Conservation (phyloP, 2,113 vertebrate genomes). For the Gnathonemus echidnorhynchus region DNA sequence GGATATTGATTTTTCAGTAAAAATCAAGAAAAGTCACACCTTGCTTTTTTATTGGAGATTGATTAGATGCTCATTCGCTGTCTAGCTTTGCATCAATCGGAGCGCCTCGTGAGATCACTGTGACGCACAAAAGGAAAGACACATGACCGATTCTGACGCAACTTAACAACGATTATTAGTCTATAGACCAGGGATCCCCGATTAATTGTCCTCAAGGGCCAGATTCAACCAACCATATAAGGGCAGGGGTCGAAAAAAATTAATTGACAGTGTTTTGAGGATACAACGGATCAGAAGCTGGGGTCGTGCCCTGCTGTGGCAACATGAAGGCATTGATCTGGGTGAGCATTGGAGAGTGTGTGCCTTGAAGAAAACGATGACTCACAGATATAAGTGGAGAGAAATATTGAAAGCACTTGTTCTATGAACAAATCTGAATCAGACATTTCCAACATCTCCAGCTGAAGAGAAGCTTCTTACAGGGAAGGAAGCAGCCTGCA, state of each 20-base stretch:
- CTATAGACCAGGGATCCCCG: neutral
- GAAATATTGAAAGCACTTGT: constrained; percentile 12
- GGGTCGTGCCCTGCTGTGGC: neutral
- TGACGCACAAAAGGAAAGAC: neutral
- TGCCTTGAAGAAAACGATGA: constrained; percentile 5
- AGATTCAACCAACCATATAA: neutral
- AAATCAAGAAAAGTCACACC: neutral
- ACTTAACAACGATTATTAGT: neutral
- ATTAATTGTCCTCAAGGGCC: neutral
- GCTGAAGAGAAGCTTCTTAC: constrained; percentile 18
- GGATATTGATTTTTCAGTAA: neutral
- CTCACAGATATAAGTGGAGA: constrained; percentile 24
- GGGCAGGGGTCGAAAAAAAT: neutral
- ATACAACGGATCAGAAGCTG: neutral
- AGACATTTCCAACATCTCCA: constrained; percentile 18
- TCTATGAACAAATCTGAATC: constrained; percentile 22
- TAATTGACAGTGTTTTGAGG: neutral
- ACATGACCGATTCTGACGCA: neutral
- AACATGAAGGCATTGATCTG: neutral
- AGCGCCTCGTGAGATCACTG: neutral
- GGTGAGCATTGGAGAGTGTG: neutral
- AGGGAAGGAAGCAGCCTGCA: neutral
- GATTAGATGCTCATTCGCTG: neutral
- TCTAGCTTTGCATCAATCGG: neutral
- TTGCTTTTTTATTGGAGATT: neutral